phyloP scores from a whole-genome alignment of 1,140 invertebrate genomes.

The Caenorhabditis inopinata region DNA sequence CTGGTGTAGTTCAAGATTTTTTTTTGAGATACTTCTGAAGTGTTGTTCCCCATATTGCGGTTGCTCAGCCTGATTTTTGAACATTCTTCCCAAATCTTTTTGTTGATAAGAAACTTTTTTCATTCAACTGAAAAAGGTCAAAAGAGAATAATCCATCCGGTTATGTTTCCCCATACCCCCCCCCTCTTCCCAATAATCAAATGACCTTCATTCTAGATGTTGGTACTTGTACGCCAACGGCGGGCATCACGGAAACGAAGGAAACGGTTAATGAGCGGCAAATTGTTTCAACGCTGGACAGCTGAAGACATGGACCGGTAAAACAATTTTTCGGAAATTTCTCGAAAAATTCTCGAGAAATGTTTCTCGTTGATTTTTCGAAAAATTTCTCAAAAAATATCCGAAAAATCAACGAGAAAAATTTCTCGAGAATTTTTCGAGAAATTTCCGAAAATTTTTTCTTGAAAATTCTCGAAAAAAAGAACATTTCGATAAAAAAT shows the following conservation, averaged over 20 bases:
- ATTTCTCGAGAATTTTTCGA: too few relatives aligned
- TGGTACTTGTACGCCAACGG: constrained; percentile 42
- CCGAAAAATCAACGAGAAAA: too few relatives aligned
- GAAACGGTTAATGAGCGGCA: constrained; percentile 56
- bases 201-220: constrained; percentile 27
- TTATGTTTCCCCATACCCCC: too few relatives aligned
- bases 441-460: too few relatives aligned
- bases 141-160: too few relatives aligned
- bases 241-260: constrained; percentile 38
- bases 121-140: neutral
- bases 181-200: neutral
- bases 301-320: constrained; percentile 66
- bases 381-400: neutral
- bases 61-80: too few relatives aligned
- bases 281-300: constrained; percentile 64
- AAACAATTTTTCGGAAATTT: neutral
- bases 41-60: too few relatives aligned
- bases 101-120: neutral
- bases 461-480: too few relatives aligned
- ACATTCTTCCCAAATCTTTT: neutral
- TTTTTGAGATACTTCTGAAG: too few relatives aligned
- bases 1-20: too few relatives aligned
- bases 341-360: constrained; percentile 37
- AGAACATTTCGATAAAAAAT: too few relatives aligned
- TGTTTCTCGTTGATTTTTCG: too few relatives aligned